Conservation (phyloP, 2,113 vertebrate genomes). For the Nyctibius bracteatus region DNA sequence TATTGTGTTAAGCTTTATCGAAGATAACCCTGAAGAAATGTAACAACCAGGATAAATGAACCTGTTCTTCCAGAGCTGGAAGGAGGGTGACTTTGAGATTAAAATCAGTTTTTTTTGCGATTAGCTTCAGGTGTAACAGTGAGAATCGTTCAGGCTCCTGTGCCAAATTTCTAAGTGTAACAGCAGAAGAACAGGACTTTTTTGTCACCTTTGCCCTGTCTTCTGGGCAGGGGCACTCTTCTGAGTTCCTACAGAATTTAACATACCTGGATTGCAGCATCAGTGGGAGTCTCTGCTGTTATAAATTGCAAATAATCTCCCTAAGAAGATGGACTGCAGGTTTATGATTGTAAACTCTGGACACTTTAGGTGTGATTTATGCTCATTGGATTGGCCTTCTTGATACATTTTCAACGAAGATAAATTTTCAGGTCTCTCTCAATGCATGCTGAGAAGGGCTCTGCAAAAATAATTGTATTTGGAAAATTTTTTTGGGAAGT, state of each 20-base stretch:
- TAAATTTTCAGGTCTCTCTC: not conserved
- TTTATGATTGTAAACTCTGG: not conserved
- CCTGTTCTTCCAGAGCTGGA: not conserved
- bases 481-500: not conserved
- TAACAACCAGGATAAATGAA: not conserved
- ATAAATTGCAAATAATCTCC: not conserved
- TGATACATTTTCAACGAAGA: not conserved
- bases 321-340: too few species aligned
- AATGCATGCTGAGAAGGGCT: not conserved
- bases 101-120: not conserved
- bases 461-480: not conserved
- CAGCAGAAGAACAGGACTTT: not conserved
- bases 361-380: not conserved
- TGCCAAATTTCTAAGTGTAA: not conserved
- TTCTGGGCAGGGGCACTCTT: not conserved
- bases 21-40: not conserved
- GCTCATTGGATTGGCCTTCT: not conserved
- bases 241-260: not conserved
- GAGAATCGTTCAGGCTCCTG: not conserved
- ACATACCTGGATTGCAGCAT: not conserved
- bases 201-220: not conserved
- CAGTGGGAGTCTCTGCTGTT: not conserved
- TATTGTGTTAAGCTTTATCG: not conserved
- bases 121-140: not conserved
- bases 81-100: not conserved